A percentile compares a stretch with the other conserved stretches of the same genome.
Evolutionary conservation across 2,888 invertebrate species (phyloP).

Genomic region (Oeneis ivallda): DNA sequence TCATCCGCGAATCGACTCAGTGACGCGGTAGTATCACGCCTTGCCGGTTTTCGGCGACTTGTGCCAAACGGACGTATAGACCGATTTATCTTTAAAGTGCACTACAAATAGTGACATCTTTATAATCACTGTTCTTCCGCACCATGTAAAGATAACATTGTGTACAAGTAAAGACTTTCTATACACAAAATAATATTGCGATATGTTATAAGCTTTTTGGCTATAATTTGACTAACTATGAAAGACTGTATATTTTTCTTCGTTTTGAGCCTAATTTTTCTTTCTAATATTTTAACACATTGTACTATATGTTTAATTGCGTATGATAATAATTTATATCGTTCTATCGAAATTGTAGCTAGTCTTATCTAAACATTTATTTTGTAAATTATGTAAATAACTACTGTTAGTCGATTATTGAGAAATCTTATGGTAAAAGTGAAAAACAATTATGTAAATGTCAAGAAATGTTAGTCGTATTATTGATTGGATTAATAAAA

Average conservation of each 20-base stretch:
- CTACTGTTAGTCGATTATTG: conserved; percentile 31
- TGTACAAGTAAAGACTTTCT: conserved; percentile 38
- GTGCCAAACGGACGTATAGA: conserved; percentile 81
- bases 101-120: conserved; percentile 47
- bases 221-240: conserved; percentile 28
- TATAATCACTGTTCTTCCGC: conserved; percentile 66
- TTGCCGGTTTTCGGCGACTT: conserved; percentile 78
- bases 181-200: conserved; percentile 25
- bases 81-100: conserved; percentile 51
- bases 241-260: conserved; percentile 31
- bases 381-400: conserved; percentile 59
- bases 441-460: conserved; percentile 51
- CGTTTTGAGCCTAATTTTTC: conserved; percentile 39
- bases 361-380: conserved; percentile 65
- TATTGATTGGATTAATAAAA: conserved; percentile 72
- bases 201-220: conserved; percentile 30
- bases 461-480: conserved; percentile 60
- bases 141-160: conserved; percentile 44
- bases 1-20: conserved; percentile 69
- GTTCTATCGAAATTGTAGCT: conserved; percentile 60
- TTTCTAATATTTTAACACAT: conserved; percentile 21
- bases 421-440: conserved; percentile 40
- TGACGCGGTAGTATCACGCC: conserved; percentile 80
- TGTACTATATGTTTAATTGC: conserved; percentile 41
- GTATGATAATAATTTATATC: conserved; percentile 48